Percentiles rank a stretch among this genome's conserved stretches.
These are phyloP conservation scores for Leptestheria dahalacensis DNA, from an alignment of 1,140 invertebrate species.

Conservation along the genomic window DNA sequence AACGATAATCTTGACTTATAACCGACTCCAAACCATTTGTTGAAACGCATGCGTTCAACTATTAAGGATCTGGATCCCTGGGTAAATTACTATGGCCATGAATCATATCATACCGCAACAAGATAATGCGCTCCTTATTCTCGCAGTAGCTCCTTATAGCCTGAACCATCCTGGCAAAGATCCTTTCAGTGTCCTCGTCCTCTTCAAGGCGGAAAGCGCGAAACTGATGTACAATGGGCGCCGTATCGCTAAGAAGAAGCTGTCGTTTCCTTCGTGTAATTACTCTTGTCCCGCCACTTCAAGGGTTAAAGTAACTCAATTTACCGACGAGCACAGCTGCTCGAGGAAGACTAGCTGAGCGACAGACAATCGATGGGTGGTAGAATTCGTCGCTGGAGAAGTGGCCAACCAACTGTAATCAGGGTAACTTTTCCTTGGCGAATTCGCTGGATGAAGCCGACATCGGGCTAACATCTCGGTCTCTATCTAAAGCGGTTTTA, in stretches of 20 bases:
- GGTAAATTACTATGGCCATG: background rate
- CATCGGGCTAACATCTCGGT: too few species aligned
- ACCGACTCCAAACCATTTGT: too few species aligned
- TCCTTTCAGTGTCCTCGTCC: background rate
- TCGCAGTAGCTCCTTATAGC: background rate
- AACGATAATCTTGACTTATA: too few species aligned
- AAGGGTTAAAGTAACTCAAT: too few species aligned
- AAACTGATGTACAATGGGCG: background rate
- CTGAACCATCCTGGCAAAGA: background rate
- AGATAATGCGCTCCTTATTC: background rate
- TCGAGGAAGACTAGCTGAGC: background rate
- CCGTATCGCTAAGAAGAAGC: background rate
- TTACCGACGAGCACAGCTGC: background rate
- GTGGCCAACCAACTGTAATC: background rate
- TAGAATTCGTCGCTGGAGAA: background rate
- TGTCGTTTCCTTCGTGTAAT: too few species aligned
- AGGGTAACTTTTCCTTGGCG: conserved; percentile 2
- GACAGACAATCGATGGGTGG: background rate
- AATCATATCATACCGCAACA: background rate
- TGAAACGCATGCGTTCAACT: too few species aligned
- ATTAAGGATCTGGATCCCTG: too few species aligned
- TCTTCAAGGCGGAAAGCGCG: background rate
- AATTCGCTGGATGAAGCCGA: too few species aligned
- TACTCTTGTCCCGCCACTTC: too few species aligned
- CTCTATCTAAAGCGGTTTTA: too few species aligned